Evolutionary conservation across 2,888 invertebrate species (phyloP), one percentile per base, ranked within the genome.

Genomic region (Cistogaster globosa): DNA sequence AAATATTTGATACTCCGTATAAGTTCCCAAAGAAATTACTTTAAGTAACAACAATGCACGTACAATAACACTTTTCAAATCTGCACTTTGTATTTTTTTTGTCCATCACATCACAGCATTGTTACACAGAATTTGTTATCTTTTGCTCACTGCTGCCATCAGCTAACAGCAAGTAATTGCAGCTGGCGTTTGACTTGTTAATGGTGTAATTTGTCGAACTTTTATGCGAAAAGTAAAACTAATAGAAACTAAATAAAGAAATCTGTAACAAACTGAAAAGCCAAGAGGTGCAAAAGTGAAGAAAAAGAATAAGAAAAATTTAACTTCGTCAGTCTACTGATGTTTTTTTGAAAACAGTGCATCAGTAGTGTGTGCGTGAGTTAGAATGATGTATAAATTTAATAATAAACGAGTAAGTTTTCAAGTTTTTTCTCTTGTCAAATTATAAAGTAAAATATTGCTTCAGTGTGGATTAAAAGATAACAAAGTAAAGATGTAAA

Each of bases 171-270:
- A 32, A 32, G 18, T 69, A 68, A 69, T 45, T 81, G 62, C 14
- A 51, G 69, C 32, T 65, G 69, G 58, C 69, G 57, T 71, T 58
- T 57, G 69, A 11, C 69, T 69, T 69, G 76, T 76, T 76, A 76
- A 82, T 63, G 75, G 42, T 20, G 42, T 69, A 82, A 82, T 82
- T 75, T 81, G 69, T 75, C 63, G 63, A 69, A 81, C 69, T 82
- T 82, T 82, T 76, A 82, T 76, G 69, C 55, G 48, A 57, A 65
- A 71, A 57, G 58, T 75, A 65, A 79, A 79, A 79, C 83, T 75
- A 79, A 79, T 83, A 83, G 74, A 69, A 57, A 26, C 55, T 78
- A 57, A 12, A 55, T 62, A 78, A 78, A 78, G 62, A 83, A 79
- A 75, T 83, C 74, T 79, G 53, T 79, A 58, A 79, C 51, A 75